Evolutionary conservation across 2,888 invertebrate genomes (phyloP), one percentile per base, ranked within the genome.

Genomic region (Coelinius sp.): DNA sequence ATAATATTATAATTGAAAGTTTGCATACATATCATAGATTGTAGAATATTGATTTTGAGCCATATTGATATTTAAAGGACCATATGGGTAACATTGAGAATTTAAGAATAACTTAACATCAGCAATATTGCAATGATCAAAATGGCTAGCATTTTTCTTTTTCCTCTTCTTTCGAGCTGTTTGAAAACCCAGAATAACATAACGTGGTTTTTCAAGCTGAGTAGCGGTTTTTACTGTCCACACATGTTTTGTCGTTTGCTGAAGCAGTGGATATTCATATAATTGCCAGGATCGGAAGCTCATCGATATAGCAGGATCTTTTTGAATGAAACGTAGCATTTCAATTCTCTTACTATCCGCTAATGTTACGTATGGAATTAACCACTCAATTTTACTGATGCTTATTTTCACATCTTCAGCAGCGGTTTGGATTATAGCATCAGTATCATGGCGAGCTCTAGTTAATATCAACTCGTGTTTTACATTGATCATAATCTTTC

Each of bases 201-300:
- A 24, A 12, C 53, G 22, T 10, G 53, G 22, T 53, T 53, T 53
- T 12, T 24, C 24, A 5, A 53, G 17, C 22, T 53, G 24, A 25
- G 52, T 24, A 12, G 52, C 24, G 1, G 63, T 63, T 31, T 70
- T 70, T 1, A 70, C 38, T 8, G 63, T 22, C 52, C 41, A 68
- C 10, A 68, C 25, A 27, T 68, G 24, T 20, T 68, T 46, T 2
- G 44, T 44, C 0, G 62, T 49, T 10, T 1, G 0, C 1, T 5
- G 7, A n/a, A n/a, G n/a, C n/a, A n/a, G n/a, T n/a, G n/a, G n/a
- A n/a, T n/a, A n/a, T n/a, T n/a, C n/a, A n/a, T 53, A 53, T 12
- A 53, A 25, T 24, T 53, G 22, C 53, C 53, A 53, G 7, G 24
- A 24, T 2, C 53, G 8, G n/a, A 24, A 53, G 10, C 0, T n/a